phyloP scores from a whole-genome alignment of 1,140 invertebrate genomes.

The Drosophila virilis region DNA sequence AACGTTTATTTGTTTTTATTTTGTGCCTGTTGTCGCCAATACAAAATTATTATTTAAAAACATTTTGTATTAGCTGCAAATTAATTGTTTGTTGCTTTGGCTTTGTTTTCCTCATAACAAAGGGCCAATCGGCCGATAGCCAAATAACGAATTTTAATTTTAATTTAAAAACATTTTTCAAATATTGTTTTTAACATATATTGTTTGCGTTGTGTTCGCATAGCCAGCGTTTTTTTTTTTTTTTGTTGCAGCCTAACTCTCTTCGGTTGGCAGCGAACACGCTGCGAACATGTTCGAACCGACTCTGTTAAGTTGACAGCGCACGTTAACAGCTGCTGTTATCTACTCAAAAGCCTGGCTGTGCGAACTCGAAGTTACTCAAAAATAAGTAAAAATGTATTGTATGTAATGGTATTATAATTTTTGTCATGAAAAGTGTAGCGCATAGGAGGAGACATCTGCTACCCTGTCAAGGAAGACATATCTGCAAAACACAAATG shows the following conservation, averaged over 20 bases:
- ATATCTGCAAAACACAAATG: no score
- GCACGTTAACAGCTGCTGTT: conserved; percentile 3
- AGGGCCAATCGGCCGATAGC: conserved; percentile 8
- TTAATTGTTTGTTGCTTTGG: conserved; percentile 39
- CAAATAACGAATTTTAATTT: conserved; percentile 30
- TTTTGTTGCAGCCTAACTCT: not conserved
- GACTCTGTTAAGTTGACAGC: conserved; percentile 43
- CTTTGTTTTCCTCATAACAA: conserved; percentile 6
- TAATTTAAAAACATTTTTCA: conserved; percentile 23
- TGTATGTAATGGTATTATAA: no score
- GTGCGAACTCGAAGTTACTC: not conserved
- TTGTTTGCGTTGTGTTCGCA: not conserved
- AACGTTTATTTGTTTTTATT: conserved; percentile 12
- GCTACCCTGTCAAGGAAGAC: no score
- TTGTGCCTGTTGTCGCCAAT: conserved; percentile 6
- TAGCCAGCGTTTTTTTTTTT: not conserved
- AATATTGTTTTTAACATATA: not conserved
- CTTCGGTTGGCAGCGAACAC: conserved; percentile 23
- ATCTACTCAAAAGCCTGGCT: not conserved
- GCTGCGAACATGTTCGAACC: conserved; percentile 37
- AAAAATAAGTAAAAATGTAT: no score
- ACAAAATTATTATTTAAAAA: conserved; percentile 49
- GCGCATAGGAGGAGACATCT: no score
- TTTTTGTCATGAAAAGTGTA: no score
- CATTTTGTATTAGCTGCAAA: conserved; percentile 39